A percentile compares a stretch with the other conserved stretches of the same genome.
phyloP scores from a whole-genome alignment of 2,888 invertebrate species.

The Aporophyla nigra region DNA sequence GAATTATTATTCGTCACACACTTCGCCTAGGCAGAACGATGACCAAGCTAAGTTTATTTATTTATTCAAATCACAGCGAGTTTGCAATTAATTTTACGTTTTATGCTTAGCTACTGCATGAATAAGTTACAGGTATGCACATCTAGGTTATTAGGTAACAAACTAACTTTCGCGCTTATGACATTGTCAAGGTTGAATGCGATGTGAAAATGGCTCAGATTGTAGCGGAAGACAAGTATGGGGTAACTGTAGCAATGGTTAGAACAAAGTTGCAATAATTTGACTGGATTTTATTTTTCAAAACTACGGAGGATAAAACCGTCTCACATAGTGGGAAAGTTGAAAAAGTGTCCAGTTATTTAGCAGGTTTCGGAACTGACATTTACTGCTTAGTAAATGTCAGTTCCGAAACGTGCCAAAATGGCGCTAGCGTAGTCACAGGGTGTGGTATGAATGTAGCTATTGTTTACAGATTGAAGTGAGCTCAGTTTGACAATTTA shows the following conservation, averaged over 20 bases:
- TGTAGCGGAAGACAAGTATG: conserved; percentile 16
- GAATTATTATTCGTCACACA: conserved; percentile 50
- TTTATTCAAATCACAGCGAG: conserved; percentile 54
- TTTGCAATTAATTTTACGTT: conserved; percentile 57
- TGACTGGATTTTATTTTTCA: too few species aligned
- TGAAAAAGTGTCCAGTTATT: too few species aligned
- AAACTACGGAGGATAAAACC: too few species aligned
- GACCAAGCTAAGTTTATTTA: conserved; percentile 39
- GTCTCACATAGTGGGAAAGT: too few species aligned
- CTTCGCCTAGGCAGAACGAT: conserved; percentile 26
- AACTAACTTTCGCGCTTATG: conserved; percentile 34
- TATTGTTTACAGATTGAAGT: too few species aligned
- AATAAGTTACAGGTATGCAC: conserved; percentile 53
- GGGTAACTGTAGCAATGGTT: not conserved
- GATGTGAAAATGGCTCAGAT: conserved; percentile 25
- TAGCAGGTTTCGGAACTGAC: too few species aligned
- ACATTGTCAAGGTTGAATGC: conserved; percentile 49
- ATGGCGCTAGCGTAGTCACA: too few species aligned
- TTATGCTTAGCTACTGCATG: conserved; percentile 46
- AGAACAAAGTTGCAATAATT: too few species aligned
- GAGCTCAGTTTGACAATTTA: too few species aligned
- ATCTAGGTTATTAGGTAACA: conserved; percentile 56
- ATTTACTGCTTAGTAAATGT: too few species aligned
- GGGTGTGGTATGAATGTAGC: too few species aligned
- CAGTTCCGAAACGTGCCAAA: too few species aligned